A percentile compares a stretch with the other conserved stretches of the same genome.
Conservation (phyloP, 2,888 invertebrate species). For the Dasypolia templi region DNA sequence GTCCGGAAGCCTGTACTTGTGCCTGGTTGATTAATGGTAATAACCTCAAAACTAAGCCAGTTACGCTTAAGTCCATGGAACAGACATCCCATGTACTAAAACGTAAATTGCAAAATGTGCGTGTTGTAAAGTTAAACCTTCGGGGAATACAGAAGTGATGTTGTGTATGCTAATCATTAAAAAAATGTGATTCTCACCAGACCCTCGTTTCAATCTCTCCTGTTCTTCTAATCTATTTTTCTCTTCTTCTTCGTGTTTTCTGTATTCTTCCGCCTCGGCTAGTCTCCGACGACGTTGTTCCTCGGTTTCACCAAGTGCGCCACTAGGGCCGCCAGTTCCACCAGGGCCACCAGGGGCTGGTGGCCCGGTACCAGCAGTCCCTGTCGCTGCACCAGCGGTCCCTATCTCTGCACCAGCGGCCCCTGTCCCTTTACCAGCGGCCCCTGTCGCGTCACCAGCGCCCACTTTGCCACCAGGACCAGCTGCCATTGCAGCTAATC, state of each 20-base stretch:
- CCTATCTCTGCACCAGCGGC: no score
- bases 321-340: not conserved
- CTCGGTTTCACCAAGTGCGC: constrained; percentile 5
- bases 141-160: not conserved
- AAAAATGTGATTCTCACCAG: not conserved
- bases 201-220: constrained; percentile 17
- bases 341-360: not conserved
- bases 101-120: not conserved
- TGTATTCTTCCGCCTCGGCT: constrained; percentile 30
- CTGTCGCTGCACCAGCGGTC: not conserved
- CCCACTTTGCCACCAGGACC: not conserved
- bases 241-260: constrained; percentile 38
- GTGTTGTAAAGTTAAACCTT: no score
- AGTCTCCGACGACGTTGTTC: constrained; percentile 20
- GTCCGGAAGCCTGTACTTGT: not conserved
- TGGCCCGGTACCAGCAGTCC: no score
- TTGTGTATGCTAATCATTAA: no score
- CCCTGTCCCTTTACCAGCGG: no score
- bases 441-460: not conserved
- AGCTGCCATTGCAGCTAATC: constrained; percentile 17
- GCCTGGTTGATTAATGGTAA: not conserved
- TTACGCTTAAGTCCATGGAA: no score
- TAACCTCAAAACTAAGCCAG: no score
- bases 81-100: no score
- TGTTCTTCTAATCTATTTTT: constrained; percentile 23